Percentiles rank a stretch among this genome's conserved stretches.
Conservation (phyloP, 2,888 invertebrate genomes). For the Sympetrum striolatum region DNA sequence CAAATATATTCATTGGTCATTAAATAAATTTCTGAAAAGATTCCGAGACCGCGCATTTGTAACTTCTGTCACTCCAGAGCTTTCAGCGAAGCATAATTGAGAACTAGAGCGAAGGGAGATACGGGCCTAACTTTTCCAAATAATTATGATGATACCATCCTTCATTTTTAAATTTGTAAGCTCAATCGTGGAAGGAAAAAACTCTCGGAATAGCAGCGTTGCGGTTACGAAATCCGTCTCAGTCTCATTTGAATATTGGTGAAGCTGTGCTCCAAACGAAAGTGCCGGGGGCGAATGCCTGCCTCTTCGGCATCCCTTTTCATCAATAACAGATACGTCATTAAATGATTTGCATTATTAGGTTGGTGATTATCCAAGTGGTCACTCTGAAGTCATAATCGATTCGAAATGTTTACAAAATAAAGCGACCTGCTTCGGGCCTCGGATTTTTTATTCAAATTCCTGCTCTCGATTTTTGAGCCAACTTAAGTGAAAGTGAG, state of each 20-base stretch:
- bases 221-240: slow-evolving; percentile 1
- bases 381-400: slow-evolving; percentile 29
- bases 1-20: not conserved
- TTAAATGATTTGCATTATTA: slow-evolving; percentile 21
- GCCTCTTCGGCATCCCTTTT: not conserved
- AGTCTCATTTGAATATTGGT: slow-evolving; percentile 33
- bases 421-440: not conserved
- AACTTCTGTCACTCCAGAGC: not conserved
- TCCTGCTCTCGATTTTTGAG: not conserved
- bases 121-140: not conserved
- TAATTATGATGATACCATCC: not conserved
- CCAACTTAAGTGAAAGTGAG: not conserved
- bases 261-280: not conserved
- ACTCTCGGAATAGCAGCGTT: slow-evolving; percentile 8
- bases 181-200: not conserved
- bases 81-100: not conserved
- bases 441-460: not conserved
- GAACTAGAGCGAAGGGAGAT: not conserved
- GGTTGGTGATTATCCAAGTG: slow-evolving; percentile 1
- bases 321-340: slow-evolving; percentile 8
- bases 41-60: not conserved
- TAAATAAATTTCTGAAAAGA: not conserved
- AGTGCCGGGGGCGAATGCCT: not conserved
- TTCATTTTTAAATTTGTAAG: slow-evolving; percentile 17
- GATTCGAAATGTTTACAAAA: slow-evolving; percentile 25